Evolutionary conservation across 2,888 invertebrate genomes (phyloP).

Genomic region (Drosophila paranaensis): DNA sequence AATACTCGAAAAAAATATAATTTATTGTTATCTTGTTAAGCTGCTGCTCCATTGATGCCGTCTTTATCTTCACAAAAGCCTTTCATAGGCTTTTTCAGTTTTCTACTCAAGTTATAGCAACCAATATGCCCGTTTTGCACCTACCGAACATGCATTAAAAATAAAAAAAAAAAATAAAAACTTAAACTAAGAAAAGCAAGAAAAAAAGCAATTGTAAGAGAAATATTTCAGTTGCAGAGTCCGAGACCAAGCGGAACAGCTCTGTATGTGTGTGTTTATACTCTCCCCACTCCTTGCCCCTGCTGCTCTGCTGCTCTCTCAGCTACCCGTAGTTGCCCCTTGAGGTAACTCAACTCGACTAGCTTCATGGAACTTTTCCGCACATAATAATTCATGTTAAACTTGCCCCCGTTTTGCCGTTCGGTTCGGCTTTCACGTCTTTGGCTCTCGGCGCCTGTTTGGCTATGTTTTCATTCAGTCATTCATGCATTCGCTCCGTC

Average conservation of each 20-base stretch:
- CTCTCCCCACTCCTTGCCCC: no score
- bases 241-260: slow-evolving; percentile 35
- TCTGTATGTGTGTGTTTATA: neutral
- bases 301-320: no score
- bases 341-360: slow-evolving; percentile 27
- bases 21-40: no score
- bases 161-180: neutral
- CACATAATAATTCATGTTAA: slow-evolving; percentile 80
- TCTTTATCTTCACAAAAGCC: no score
- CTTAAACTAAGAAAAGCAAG: slow-evolving; percentile 7
- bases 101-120: neutral
- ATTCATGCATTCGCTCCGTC: slow-evolving; percentile 44
- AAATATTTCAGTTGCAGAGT: slow-evolving; percentile 23
- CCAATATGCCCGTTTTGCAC: neutral
- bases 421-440: slow-evolving; percentile 4
- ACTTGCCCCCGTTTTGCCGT: slow-evolving; percentile 55
- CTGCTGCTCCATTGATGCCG: no score
- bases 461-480: slow-evolving; percentile 53
- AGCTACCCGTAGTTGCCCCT: neutral
- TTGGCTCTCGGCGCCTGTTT: slow-evolving; percentile 30
- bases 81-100: no score
- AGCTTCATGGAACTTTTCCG: slow-evolving; percentile 70
- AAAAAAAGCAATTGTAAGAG: slow-evolving; percentile 1
- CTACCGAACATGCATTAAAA: neutral
- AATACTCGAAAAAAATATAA: no score